Evolutionary conservation across 2,797 vertebrate species (phyloP).

Genomic region (Lepilemur septentrionalis): DNA sequence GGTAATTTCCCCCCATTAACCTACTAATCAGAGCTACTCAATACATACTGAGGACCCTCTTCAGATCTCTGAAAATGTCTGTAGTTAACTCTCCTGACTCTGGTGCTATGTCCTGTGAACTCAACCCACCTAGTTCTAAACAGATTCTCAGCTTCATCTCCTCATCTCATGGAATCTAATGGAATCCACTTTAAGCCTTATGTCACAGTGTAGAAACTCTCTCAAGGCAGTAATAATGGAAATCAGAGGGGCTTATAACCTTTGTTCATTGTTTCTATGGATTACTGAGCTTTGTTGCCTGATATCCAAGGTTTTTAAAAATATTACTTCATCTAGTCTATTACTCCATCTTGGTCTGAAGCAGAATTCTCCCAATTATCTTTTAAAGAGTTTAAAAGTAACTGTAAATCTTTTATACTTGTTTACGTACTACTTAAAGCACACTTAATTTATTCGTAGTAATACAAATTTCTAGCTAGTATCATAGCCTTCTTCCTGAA

Average conservation of each 20-base stretch:
- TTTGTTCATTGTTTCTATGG: neutral
- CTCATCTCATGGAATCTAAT: neutral
- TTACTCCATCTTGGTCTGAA: neutral
- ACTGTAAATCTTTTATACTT: neutral
- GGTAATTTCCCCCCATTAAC: neutral
- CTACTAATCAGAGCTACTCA: neutral
- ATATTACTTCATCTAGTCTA: neutral
- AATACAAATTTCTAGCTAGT: neutral
- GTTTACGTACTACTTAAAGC: neutral
- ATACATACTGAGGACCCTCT: neutral
- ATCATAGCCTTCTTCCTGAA: neutral
- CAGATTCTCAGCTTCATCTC: neutral
- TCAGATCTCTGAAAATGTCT: neutral
- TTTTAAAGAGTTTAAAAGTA: neutral
- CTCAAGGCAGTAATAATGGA: neutral
- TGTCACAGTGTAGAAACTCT: neutral
- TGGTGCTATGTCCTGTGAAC: neutral
- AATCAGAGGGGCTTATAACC: neutral
- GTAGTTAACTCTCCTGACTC: neutral
- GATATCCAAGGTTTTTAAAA: neutral
- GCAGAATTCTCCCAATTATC: neutral
- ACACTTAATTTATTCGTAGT: neutral
- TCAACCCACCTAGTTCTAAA: neutral
- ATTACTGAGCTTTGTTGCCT: neutral
- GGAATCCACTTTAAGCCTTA: neutral